Percentiles rank a stretch among this genome's conserved stretches.
Conservation (phyloP, 2,797 vertebrate species). For the Ctenopoma multispine region DNA sequence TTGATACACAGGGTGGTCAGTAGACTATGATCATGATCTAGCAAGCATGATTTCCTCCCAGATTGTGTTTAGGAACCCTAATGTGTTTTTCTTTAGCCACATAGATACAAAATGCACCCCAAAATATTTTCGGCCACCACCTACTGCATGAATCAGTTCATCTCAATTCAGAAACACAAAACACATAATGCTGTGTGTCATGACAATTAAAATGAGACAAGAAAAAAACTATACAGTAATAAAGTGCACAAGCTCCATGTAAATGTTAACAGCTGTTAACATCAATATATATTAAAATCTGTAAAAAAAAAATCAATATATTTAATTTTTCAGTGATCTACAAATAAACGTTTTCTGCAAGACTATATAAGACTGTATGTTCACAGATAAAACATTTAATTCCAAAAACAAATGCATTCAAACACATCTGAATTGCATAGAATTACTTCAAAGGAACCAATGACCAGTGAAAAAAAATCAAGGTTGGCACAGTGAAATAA, state of each 20-base stretch:
- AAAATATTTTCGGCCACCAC: constrained; percentile 61
- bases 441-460: constrained; percentile 90
- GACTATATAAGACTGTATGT: constrained; percentile 72
- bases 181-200: constrained; percentile 66
- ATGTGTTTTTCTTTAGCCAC: constrained; percentile 65
- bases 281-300: constrained; percentile 68
- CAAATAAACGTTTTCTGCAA: constrained; percentile 72
- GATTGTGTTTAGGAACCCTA: constrained; percentile 57
- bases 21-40: constrained; percentile 52
- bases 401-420: constrained; percentile 78
- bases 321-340: constrained; percentile 69
- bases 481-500: constrained; percentile 88
- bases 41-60: constrained; percentile 27
- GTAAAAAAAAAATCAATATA: constrained; percentile 76
- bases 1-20: constrained; percentile 55
- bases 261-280: constrained; percentile 70
- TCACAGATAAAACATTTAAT: constrained; percentile 72
- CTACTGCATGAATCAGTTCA: constrained; percentile 59
- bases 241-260: constrained; percentile 85
- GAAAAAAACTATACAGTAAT: constrained; percentile 72
- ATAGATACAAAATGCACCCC: constrained; percentile 68
- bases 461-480: constrained; percentile 76
- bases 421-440: constrained; percentile 96
- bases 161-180: constrained; percentile 71
- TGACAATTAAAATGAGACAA: constrained; percentile 58